phyloP scores from a whole-genome alignment of 2,888 invertebrate species.

The Cheilosia urbana region DNA sequence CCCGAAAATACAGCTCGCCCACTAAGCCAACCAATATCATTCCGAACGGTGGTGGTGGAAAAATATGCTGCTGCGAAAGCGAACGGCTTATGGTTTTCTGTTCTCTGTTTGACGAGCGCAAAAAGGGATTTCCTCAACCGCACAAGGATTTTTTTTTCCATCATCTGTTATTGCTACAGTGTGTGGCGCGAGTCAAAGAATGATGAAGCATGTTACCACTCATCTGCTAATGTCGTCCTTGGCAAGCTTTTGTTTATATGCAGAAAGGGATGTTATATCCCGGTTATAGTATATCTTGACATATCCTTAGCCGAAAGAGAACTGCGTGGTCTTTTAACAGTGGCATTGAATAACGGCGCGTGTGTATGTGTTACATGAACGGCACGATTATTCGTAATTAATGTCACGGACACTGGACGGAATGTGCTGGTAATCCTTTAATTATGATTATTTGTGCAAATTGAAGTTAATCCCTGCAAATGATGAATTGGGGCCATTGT shows the following conservation, averaged over 20 bases:
- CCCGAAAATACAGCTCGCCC: too few species aligned
- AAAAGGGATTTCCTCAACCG: slow-evolving; percentile 8
- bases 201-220: slow-evolving; percentile 44
- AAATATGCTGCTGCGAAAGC: too few species aligned
- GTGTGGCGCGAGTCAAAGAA: slow-evolving; percentile 18
- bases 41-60: too few species aligned
- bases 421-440: slow-evolving; percentile 61
- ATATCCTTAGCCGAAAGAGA: slow-evolving; percentile 28
- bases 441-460: slow-evolving; percentile 65
- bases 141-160: neutral
- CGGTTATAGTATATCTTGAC: slow-evolving; percentile 33
- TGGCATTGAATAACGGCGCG: neutral
- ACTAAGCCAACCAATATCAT: too few species aligned
- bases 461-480: slow-evolving; percentile 60
- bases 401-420: slow-evolving; percentile 42
- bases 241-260: neutral
- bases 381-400: slow-evolving; percentile 57
- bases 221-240: slow-evolving; percentile 49
- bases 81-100: slow-evolving; percentile 3
- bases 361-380: neutral
- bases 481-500: slow-evolving; percentile 1
- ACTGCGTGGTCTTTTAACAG: neutral
- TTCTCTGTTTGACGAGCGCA: slow-evolving; percentile 6
- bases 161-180: neutral
- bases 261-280: slow-evolving; percentile 8